Evolutionary conservation across 2,888 invertebrate species (phyloP).

Genomic region (Mactromeris polynyma): DNA sequence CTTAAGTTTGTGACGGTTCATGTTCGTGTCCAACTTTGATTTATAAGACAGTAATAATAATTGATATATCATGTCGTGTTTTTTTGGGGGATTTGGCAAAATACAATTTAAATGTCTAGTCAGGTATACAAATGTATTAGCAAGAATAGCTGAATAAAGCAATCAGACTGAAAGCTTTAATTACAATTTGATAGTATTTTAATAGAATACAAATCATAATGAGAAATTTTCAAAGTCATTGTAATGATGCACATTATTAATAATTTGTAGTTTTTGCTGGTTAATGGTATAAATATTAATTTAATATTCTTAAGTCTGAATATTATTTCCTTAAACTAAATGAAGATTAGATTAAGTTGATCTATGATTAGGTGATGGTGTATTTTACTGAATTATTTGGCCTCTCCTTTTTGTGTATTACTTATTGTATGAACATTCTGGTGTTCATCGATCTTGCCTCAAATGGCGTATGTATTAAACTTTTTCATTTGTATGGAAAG

Average conservation of each 20-base stretch:
- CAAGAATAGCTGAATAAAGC: not conserved
- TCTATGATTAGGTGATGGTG: not conserved
- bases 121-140: not conserved
- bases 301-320: too few relatives aligned
- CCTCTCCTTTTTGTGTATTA: not conserved
- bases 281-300: too few relatives aligned
- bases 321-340: too few relatives aligned
- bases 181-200: too few relatives aligned
- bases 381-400: not conserved
- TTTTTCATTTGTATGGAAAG: too few relatives aligned
- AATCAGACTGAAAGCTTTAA: not conserved
- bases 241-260: too few relatives aligned
- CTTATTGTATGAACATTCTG: not conserved
- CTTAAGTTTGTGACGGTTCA: not conserved
- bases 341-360: not conserved
- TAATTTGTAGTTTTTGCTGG: too few relatives aligned
- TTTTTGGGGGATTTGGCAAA: not conserved
- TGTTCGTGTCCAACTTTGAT: not conserved
- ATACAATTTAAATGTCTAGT: not conserved
- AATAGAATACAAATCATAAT: too few relatives aligned
- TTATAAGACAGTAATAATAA: not conserved
- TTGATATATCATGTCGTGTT: too few relatives aligned
- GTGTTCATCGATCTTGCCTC: too few relatives aligned
- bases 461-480: too few relatives aligned
- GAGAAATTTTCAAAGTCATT: too few relatives aligned